Base-by-base conservation (phyloP, 2,797 vertebrate species). In the Acomys russatus region DNA sequence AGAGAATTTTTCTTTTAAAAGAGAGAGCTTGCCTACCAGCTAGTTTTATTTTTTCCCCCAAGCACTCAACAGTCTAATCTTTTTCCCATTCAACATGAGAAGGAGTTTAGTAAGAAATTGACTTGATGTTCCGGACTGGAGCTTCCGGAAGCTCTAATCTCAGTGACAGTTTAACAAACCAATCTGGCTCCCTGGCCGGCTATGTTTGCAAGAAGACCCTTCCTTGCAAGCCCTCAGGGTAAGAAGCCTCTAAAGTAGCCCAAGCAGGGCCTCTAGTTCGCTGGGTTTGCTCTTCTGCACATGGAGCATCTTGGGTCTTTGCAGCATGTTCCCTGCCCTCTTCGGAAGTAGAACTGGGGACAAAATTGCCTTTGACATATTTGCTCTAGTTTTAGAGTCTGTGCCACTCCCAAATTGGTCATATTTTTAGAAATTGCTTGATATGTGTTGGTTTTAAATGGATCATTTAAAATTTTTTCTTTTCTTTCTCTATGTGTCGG, bases 21-120 rank as follows among this genome's bases (percentile, higher is more conserved):
- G 96, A 96, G 95, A 97, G 97, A 97, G 83, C 56, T 94, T 97
- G 92, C 68, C 98, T 59, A 88, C 73, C 64, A 96, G 91, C 38
- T 85, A 68, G 91, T 97, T 97, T 97, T 97, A 90, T 66, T 98
- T 95, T 90, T 66, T 88, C 91, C 97, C 91, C 92, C 38, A 83
- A 97, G 96, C 96, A 96, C 88, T 96, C 91, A 95, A 96, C 89
- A 80, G 89, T 95, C 90, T 96, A 89, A 96, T 97, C 96, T 97
- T 96, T 92, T 97, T 85, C 76, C 80, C 82, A 96, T 97, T 98
- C 97, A 96, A 98, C 98, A 97, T 83, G 51, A 98, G 93, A 98
- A 97, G 91, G 79, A 97, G 91, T 98, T 98, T 86, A 96, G 95
- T 78, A 97, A 95, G 88, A 98, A 98, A 98, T 76, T 96, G 94